Evolutionary conservation across 2,797 vertebrate genomes (phyloP).

Genomic region (Melopsittacus undulatus): DNA sequence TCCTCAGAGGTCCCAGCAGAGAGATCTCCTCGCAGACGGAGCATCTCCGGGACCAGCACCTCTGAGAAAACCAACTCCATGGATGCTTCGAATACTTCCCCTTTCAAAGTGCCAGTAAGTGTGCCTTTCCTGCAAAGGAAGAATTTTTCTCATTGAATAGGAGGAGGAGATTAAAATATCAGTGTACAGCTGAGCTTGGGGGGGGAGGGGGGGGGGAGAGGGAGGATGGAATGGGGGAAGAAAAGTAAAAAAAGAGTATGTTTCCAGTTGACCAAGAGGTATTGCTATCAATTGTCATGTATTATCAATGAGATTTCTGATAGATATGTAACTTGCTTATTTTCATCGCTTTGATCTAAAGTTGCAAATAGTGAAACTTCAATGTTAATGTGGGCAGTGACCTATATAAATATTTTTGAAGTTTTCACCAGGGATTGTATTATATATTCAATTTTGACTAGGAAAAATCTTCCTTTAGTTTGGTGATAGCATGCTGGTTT

Average conservation of each 20-base stretch:
- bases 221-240: neutral
- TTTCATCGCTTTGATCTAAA: neutral
- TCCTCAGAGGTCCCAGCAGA: conserved; percentile 87
- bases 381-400: conserved; percentile 26
- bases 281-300: neutral
- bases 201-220: no score
- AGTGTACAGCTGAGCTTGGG: neutral
- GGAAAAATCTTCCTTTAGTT: neutral
- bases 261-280: neutral
- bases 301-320: neutral
- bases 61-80: conserved; percentile 88
- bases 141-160: neutral
- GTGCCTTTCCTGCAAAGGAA: neutral
- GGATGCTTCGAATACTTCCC: conserved; percentile 89
- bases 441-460: neutral
- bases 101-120: conserved; percentile 95
- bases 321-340: neutral
- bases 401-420: conserved; percentile 46
- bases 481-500: neutral
- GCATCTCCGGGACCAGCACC: conserved; percentile 91
- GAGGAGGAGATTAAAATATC: neutral
- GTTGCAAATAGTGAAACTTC: neutral
- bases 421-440: neutral
- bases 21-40: conserved; percentile 92
- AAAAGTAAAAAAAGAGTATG: no score